These are phyloP conservation scores for Petromus typicus DNA, from an alignment of 2,113 vertebrate genomes.

Conservation along the genomic window DNA sequence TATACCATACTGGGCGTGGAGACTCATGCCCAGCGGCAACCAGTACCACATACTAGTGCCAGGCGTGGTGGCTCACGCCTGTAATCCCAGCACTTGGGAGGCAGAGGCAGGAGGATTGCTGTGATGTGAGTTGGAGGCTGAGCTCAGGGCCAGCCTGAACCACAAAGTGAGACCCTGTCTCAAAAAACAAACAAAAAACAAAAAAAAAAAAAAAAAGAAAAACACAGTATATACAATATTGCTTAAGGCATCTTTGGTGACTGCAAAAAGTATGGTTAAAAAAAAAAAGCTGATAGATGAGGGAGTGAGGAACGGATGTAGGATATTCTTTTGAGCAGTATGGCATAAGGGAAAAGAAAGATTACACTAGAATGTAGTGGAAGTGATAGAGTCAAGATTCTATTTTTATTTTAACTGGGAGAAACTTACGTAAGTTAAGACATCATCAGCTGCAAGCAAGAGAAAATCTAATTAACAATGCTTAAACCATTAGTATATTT, in stretches of 20 bases:
- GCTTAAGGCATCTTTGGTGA: not conserved
- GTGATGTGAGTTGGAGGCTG: no score
- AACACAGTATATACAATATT: not conserved
- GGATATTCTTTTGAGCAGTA: no score
- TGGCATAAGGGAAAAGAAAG: not conserved
- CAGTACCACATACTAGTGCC: no score
- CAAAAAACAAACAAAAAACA: no score
- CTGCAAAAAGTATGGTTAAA: not conserved
- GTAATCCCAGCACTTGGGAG: no score
- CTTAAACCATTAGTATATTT: not conserved
- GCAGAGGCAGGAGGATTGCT: no score
- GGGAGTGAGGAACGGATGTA: not conserved
- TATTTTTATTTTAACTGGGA: not conserved
- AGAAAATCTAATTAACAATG: not conserved
- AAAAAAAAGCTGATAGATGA: conserved; percentile 15
- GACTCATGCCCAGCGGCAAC: no score
- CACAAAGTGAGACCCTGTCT: no score
- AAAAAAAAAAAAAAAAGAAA: no score
- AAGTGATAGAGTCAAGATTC: not conserved
- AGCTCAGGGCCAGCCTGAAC: no score
- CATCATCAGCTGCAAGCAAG: conserved; percentile 1
- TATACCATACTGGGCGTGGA: no score
- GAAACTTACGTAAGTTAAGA: not conserved
- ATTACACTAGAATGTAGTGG: not conserved
- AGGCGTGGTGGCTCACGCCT: no score